Evolutionary conservation across 2,797 vertebrate genomes (phyloP), one percentile per base, ranked within the genome.

Genomic region (Lutjanus campechanus): DNA sequence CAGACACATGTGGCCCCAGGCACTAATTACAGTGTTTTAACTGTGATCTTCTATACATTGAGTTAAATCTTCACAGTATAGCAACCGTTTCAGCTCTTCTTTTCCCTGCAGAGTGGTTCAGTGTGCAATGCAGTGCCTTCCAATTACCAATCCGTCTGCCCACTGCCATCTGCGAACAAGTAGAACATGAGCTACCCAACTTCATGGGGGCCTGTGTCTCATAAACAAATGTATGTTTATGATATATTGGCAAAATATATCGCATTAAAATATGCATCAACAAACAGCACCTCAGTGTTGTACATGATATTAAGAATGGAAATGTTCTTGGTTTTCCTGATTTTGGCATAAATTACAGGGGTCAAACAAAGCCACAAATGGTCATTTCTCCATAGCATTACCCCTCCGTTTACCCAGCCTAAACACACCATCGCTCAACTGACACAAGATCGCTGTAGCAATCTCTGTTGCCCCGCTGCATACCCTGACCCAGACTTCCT

Each of bases 1-100:
- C 69, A 87, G 81, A 85, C 72, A 79, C 67, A 81, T 71, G 80
- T 53, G 68, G 69, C 91, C 65, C 19, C 43, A 7, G 76, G 72
- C 77, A 59, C 60, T 92, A 91, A 95, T 95, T 90, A 90, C 85
- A 82, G 75, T 79, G 66, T 84, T 91, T 92, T 76, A 88, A 84
- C 63, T 66, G 67, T 74, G 76, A 85, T 90, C 76, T 59, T 75
- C 76, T 79, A 69, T 85, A 80, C 49, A 47, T 49, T 41, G 56
- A 79, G 68, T 79, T 83, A 82, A 84, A 79, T 58, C 73, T 74
- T 84, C 58, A 68, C 63, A 58, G 65, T 46, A 67, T 55, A 25
- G 66, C 11, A 1, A 41, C 74, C 58, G 66, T 79, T 83, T 73
- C 53, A 58, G 64, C 69, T 70, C 36, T 29, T 71, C 59, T 40